A percentile compares a stretch with the other conserved stretches of the same genome.
phyloP scores from a whole-genome alignment of 2,888 invertebrate genomes.

The Conomelus anceps region DNA sequence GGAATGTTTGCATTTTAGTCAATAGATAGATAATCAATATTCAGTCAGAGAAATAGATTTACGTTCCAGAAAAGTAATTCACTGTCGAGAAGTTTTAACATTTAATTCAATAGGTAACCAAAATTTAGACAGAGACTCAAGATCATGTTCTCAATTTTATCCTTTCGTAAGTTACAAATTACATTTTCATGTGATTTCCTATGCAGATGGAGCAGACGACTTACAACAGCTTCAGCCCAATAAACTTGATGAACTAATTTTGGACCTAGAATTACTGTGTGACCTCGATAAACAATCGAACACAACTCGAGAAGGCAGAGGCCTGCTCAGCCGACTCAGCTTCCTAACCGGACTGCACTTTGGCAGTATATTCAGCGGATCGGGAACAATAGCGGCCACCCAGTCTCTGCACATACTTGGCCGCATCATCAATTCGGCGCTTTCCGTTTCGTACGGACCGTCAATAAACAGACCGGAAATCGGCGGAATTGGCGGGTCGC shows the following conservation, averaged over 20 bases:
- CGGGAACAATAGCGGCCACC: constrained; percentile 29
- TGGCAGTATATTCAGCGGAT: constrained; percentile 19
- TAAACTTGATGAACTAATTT: constrained; percentile 2
- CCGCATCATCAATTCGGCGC: constrained; percentile 30
- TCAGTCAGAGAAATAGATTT: too few species aligned
- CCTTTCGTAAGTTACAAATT: not conserved
- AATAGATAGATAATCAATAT: too few species aligned
- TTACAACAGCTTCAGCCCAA: not conserved
- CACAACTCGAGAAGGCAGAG: constrained; percentile 34
- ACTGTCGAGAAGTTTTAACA: too few species aligned
- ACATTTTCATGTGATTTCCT: not conserved
- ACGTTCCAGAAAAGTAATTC: too few species aligned
- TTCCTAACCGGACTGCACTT: constrained; percentile 27
- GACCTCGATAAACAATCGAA: constrained; percentile 36
- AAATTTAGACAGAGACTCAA: too few species aligned
- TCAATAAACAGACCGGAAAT: not conserved
- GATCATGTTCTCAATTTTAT: too few species aligned
- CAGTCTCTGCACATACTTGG: constrained; percentile 30
- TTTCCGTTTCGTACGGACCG: constrained; percentile 29
- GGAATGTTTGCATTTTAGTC: too few species aligned
- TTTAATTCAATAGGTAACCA: too few species aligned
- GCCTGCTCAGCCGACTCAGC: constrained; percentile 27
- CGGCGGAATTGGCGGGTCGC: not conserved
- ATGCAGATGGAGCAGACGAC: not conserved
- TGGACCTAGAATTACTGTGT: constrained; percentile 31